These are phyloP conservation scores for Apotomis capreana DNA, from an alignment of 2,888 invertebrate genomes.

Conservation along the genomic window DNA sequence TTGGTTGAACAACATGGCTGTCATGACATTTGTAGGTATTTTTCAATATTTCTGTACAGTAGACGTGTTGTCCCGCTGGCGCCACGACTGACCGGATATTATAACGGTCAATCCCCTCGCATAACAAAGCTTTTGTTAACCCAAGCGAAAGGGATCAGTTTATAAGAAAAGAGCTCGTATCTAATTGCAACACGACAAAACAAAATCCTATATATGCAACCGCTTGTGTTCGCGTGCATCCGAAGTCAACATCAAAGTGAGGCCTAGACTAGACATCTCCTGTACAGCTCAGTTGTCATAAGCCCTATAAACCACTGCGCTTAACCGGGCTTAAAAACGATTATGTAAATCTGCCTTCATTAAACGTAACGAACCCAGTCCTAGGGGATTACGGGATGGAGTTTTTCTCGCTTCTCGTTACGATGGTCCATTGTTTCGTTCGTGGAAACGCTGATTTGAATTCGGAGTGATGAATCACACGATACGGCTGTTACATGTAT, in stretches of 20 bases:
- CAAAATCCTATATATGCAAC: too few relatives aligned
- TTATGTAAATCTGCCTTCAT: slow-evolving; percentile 68
- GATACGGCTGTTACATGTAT: slow-evolving; percentile 13
- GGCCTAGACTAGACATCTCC: not conserved
- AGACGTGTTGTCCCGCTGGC: too few relatives aligned
- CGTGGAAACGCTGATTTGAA: slow-evolving; percentile 25
- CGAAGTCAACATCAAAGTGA: not conserved
- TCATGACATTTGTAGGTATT: too few relatives aligned
- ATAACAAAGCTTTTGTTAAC: too few relatives aligned
- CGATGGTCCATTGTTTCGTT: slow-evolving; percentile 28
- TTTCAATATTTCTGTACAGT: too few relatives aligned
- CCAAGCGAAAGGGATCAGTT: too few relatives aligned
- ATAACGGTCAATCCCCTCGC: too few relatives aligned
- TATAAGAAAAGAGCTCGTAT: too few relatives aligned
- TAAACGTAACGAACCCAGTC: slow-evolving; percentile 64
- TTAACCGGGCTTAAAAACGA: slow-evolving; percentile 58
- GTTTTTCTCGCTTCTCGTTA: slow-evolving; percentile 36
- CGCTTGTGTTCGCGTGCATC: not conserved
- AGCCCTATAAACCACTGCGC: slow-evolving; percentile 46
- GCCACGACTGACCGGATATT: too few relatives aligned
- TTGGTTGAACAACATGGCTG: too few relatives aligned
- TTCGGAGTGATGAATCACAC: slow-evolving; percentile 27
- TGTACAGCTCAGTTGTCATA: slow-evolving; percentile 36
- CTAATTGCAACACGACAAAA: too few relatives aligned
- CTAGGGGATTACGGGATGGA: slow-evolving; percentile 30